phyloP scores from a whole-genome alignment of 1,140 invertebrate species.

The Scaptomyza graminum region DNA sequence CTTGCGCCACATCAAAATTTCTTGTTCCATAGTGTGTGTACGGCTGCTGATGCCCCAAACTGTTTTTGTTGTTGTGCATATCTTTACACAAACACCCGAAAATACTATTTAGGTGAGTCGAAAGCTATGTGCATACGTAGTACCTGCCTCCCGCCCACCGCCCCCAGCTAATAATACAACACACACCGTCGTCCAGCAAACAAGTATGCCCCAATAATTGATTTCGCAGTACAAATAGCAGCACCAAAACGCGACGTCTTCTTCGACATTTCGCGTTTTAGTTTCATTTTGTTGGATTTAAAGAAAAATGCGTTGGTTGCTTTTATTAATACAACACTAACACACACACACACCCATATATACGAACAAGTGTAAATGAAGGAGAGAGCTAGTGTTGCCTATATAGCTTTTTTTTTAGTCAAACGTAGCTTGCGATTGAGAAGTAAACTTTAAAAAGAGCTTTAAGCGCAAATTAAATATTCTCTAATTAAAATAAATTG shows the following conservation, averaged over 20 bases:
- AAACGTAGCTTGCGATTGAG: not conserved
- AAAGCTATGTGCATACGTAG: slow-evolving; percentile 7
- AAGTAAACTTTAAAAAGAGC: not conserved
- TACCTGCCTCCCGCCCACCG: slow-evolving; percentile 16
- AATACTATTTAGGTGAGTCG: slow-evolving; percentile 69
- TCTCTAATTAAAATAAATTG: not conserved
- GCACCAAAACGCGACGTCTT: slow-evolving; percentile 27
- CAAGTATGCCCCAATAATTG: slow-evolving; percentile 59
- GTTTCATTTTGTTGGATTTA: slow-evolving; percentile 65
- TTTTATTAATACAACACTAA: slow-evolving; percentile 75
- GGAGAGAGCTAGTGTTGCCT: slow-evolving; percentile 14
- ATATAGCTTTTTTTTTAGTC: slow-evolving; percentile 1
- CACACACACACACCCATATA: slow-evolving; percentile 34
- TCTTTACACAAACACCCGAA: slow-evolving; percentile 50
- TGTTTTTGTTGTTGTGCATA: slow-evolving; percentile 60
- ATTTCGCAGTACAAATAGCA: slow-evolving; percentile 68
- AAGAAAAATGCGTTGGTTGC: slow-evolving; percentile 79
- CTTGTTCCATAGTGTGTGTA: slow-evolving; percentile 56
- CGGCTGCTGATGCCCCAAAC: slow-evolving; percentile 48
- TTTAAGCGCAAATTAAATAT: not conserved
- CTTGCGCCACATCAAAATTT: slow-evolving; percentile 36
- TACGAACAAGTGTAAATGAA: slow-evolving; percentile 58
- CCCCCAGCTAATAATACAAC: slow-evolving; percentile 29
- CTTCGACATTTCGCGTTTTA: slow-evolving; percentile 46
- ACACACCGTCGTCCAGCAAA: slow-evolving; percentile 66